A percentile compares a stretch with the other conserved stretches of the same genome.
phyloP scores from a whole-genome alignment of 2,797 vertebrate species.

The Pelochelys cantorii region DNA sequence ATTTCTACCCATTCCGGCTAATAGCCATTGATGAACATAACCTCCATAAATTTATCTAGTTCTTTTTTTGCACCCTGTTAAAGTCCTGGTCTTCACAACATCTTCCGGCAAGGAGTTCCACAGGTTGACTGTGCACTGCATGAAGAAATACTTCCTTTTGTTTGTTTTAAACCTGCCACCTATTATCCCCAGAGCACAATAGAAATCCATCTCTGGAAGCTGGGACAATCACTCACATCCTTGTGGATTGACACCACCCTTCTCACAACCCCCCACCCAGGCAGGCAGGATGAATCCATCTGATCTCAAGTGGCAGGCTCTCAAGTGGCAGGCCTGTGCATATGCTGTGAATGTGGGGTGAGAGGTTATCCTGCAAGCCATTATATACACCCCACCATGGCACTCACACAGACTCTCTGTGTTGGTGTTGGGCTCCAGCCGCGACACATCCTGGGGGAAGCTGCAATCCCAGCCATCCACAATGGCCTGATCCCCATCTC shows the following conservation, averaged over 20 bases:
- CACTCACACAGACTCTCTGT: conserved; percentile 87
- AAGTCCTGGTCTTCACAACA: too few relatives aligned
- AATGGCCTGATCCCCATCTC: conserved; percentile 85
- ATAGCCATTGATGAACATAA: too few relatives aligned
- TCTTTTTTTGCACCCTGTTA: too few relatives aligned
- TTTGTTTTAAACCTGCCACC: too few relatives aligned
- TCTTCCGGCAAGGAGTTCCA: too few relatives aligned
- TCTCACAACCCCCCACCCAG: neutral
- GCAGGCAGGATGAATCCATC: neutral
- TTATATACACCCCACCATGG: neutral
- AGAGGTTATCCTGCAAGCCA: neutral
- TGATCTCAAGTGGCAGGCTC: neutral
- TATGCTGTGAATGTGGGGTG: neutral
- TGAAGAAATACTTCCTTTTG: neutral
- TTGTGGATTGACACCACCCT: neutral
- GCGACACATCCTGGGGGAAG: conserved; percentile 86
- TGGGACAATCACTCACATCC: neutral
- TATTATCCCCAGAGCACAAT: neutral
- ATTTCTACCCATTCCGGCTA: too few relatives aligned
- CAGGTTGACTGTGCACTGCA: too few relatives aligned
- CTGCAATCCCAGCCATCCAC: conserved; percentile 93
- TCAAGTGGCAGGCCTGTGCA: neutral
- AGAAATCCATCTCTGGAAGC: neutral
- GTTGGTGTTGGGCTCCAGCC: conserved; percentile 86
- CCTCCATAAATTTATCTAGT: too few relatives aligned